Evolutionary conservation across 2,888 invertebrate genomes (phyloP), one percentile per base, ranked within the genome.

Genomic region (Metallyticus violacea): DNA sequence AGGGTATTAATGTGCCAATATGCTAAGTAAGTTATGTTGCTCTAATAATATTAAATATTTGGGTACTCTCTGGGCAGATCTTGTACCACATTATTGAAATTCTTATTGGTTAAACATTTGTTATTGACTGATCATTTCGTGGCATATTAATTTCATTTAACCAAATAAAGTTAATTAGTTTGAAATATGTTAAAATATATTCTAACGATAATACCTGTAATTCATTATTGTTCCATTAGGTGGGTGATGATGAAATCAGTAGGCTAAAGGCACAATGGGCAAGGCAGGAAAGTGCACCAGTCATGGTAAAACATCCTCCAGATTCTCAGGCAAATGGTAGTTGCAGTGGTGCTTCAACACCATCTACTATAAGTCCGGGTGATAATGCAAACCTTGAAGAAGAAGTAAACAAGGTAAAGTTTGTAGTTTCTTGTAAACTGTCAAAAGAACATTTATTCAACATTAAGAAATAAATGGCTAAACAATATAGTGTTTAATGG

Each of bases 321-420:
- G 85, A 81, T 30, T 25, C 77, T 9, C 86, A 83, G 22, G 83
- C 81, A 25, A 87, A 87, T 28, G 89, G 89, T 28, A 89, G 87
- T 81, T 86, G 87, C 79, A 89, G 92, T 89, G 92, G 92, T 29
- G 91, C 91, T 25, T 92, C 92, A 29, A 92, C 93, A 6, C 92
- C 93, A 2, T 92, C 92, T 87, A 92, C 92, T 77, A 92, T 92
- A 88, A 92, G 92, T 87, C 92, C 92, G 0, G 92, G 92, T 25
- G 92, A 92, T 87, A 91, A 89, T n/a, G 89, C 89, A 88, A 89
- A 88, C 85, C 88, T 90, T 40, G 90, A 89, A 85, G 90, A 90
- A 86, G 90, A 89, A 86, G 84, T 89, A 22, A 88, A 85, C 79
- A 89, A 89, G 89, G 89, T 89, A 86, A 87, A 29, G 1, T 5